A percentile compares a stretch with the other conserved stretches of the same genome.
These are phyloP conservation scores for Chitala chitala DNA, from an alignment of 2,113 vertebrate species.

Conservation along the genomic window DNA sequence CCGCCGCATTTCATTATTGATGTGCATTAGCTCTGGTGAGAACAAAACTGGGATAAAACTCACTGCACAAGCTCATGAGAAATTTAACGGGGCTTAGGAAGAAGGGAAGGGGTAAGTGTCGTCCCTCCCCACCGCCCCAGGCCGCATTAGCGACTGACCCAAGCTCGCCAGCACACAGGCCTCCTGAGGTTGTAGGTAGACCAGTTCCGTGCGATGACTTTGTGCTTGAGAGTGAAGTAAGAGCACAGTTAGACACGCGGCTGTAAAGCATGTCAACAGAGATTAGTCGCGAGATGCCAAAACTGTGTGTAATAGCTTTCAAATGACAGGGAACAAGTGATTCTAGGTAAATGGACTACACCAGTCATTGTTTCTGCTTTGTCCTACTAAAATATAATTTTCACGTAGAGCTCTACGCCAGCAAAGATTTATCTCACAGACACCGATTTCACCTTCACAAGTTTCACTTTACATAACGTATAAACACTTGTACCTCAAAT, in stretches of 20 bases:
- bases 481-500: neutral
- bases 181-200: too few species aligned
- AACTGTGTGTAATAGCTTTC: too few species aligned
- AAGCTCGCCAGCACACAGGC: too few species aligned
- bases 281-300: too few species aligned
- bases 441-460: neutral
- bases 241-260: too few species aligned
- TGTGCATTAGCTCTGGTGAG: slow-evolving; percentile 51
- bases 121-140: neutral
- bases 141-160: too few species aligned
- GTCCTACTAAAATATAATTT: neutral
- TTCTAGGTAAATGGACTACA: too few species aligned
- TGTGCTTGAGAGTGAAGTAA: too few species aligned
- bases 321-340: too few species aligned
- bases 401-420: neutral
- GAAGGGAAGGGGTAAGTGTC: slow-evolving; percentile 18
- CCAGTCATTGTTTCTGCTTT: too few species aligned
- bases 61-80: slow-evolving; percentile 39
- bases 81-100: slow-evolving; percentile 34
- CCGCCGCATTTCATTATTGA: slow-evolving; percentile 51
- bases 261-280: too few species aligned
- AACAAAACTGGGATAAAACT: slow-evolving; percentile 37
- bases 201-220: too few species aligned
- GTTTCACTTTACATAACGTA: neutral
- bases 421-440: neutral